These are phyloP conservation scores for Stichodactyla mertensii DNA, from an alignment of 64 coral and sea anemone species.

Conservation along the genomic window DNA sequence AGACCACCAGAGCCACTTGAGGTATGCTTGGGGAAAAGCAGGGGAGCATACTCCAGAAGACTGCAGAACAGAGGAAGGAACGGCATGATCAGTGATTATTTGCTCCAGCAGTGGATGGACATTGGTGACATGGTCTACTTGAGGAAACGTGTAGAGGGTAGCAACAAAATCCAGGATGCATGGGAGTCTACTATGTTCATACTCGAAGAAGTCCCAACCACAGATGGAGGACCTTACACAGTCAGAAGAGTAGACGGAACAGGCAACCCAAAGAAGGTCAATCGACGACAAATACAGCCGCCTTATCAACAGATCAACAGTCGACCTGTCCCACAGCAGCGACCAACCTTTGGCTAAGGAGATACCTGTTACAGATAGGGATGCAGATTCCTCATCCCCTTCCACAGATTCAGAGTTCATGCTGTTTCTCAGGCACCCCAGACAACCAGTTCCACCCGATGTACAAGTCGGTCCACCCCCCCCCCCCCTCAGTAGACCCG, in stretches of 20 bases:
- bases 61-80: background rate
- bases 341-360: no score
- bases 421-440: no score
- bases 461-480: no score
- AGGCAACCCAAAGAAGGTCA: constrained; percentile 1
- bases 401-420: no score
- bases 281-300: constrained; percentile 17
- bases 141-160: constrained; percentile 9
- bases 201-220: background rate
- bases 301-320: background rate
- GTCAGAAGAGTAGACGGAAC: constrained; percentile 17
- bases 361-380: no score
- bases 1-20: background rate
- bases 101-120: background rate
- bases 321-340: no score
- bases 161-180: constrained; percentile 34
- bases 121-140: constrained; percentile 2
- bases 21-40: background rate
- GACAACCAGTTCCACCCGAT: no score
- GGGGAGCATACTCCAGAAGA: background rate
- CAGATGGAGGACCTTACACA: background rate
- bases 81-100: background rate
- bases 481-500: no score
- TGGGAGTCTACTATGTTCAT: background rate
- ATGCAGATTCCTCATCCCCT: no score